Evolutionary conservation across 2,113 vertebrate genomes (phyloP).

Genomic region (Lontra canadensis): DNA sequence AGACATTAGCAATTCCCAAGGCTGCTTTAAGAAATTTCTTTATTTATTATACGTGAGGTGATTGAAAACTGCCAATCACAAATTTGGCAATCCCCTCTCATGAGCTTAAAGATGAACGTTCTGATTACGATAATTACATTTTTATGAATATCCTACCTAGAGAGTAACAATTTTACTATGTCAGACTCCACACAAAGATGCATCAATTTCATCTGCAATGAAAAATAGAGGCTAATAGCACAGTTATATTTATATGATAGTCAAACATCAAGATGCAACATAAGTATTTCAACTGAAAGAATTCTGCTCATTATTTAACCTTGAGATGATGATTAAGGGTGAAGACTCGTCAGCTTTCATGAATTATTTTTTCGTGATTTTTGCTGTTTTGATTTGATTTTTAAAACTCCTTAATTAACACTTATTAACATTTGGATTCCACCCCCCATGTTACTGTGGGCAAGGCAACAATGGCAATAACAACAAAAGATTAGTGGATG

Average conservation of each 20-base stretch:
- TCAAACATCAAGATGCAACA: slow-evolving; percentile 66
- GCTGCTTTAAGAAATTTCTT: slow-evolving; percentile 67
- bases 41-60: slow-evolving; percentile 65
- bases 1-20: slow-evolving; percentile 47
- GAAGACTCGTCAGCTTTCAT: slow-evolving; percentile 64
- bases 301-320: slow-evolving; percentile 77
- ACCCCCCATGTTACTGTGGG: not conserved
- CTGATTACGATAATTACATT: slow-evolving; percentile 77
- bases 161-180: slow-evolving; percentile 67
- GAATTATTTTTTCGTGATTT: slow-evolving; percentile 71
- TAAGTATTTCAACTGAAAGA: slow-evolving; percentile 64
- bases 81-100: slow-evolving; percentile 67
- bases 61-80: slow-evolving; percentile 74
- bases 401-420: slow-evolving; percentile 70
- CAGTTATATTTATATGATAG: slow-evolving; percentile 69
- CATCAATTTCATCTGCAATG: slow-evolving; percentile 75
- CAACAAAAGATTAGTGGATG: not conserved
- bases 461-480: not conserved
- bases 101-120: slow-evolving; percentile 68
- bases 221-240: slow-evolving; percentile 79
- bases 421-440: slow-evolving; percentile 68
- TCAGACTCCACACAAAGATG: slow-evolving; percentile 71
- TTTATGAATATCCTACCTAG: slow-evolving; percentile 78
- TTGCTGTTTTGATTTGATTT: slow-evolving; percentile 76
- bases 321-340: slow-evolving; percentile 71